phyloP scores from a whole-genome alignment of 2,888 invertebrate genomes.

The Apoderus coryli region DNA sequence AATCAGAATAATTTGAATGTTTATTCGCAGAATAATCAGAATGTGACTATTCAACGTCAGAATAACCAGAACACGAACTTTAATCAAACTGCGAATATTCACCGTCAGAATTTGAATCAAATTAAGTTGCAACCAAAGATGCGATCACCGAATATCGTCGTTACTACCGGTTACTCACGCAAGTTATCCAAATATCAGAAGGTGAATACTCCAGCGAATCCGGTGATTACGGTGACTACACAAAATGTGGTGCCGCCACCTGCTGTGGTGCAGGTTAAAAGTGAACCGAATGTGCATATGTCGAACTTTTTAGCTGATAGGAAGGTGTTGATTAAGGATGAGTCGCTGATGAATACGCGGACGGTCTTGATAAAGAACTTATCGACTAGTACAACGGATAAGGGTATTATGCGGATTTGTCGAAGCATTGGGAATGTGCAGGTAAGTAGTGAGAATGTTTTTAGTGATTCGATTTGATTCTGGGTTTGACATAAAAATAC shows the following conservation, averaged over 20 bases:
- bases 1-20: too few relatives aligned
- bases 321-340: conserved; percentile 3
- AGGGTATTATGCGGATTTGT: not conserved
- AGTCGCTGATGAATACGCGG: not conserved
- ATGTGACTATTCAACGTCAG: too few relatives aligned
- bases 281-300: too few relatives aligned
- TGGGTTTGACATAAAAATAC: not conserved
- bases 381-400: not conserved
- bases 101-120: too few relatives aligned
- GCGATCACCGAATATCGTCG: conserved; percentile 1
- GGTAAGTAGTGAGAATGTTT: conserved; percentile 5
- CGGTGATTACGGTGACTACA: too few relatives aligned
- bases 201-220: not conserved
- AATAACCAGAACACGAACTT: too few relatives aligned
- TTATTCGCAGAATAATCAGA: too few relatives aligned
- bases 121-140: not conserved
- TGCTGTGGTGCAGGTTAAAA: not conserved
- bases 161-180: not conserved
- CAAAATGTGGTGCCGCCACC: not conserved
- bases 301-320: conserved; percentile 4
- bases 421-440: conserved; percentile 4
- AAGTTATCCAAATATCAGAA: not conserved
- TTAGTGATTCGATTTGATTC: not conserved
- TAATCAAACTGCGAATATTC: too few relatives aligned
- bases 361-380: conserved; percentile 4